Evolutionary conservation across 2,888 invertebrate species (phyloP).

Genomic region (Colletes collaris): DNA sequence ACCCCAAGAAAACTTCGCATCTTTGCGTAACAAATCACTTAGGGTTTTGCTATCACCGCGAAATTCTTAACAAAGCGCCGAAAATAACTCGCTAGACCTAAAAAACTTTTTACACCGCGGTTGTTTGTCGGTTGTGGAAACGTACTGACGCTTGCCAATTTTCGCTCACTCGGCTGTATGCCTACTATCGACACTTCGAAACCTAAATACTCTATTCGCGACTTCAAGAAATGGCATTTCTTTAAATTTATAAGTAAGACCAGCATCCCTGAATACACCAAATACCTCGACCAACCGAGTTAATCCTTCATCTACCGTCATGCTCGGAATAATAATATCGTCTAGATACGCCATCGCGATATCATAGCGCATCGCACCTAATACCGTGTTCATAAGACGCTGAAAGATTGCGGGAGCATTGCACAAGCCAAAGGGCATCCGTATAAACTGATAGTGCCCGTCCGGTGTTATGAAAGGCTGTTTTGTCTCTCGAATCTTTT

Average conservation of each 20-base stretch:
- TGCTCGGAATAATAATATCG: neutral
- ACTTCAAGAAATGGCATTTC: neutral
- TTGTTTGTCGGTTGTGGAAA: neutral
- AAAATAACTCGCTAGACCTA: neutral
- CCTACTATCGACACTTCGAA: neutral
- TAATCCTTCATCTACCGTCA: too few relatives aligned
- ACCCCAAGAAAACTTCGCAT: neutral
- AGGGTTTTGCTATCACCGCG: neutral
- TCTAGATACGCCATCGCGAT: neutral
- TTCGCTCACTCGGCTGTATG: neutral
- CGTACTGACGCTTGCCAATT: neutral
- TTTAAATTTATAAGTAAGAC: constrained; percentile 1
- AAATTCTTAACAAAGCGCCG: neutral
- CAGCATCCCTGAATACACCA: neutral
- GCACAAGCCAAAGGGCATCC: neutral
- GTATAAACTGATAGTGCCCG: neutral
- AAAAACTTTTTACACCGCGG: neutral
- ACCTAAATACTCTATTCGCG: neutral
- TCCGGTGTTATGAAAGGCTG: neutral
- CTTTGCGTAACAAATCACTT: neutral
- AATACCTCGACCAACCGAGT: neutral
- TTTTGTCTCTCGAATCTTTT: neutral
- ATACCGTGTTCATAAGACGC: neutral
- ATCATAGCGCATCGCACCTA: neutral
- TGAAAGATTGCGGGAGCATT: neutral